Evolutionary conservation across 2,113 vertebrate species (phyloP), one percentile per base, ranked within the genome.

Genomic region (Microcebus ravelobensis): DNA sequence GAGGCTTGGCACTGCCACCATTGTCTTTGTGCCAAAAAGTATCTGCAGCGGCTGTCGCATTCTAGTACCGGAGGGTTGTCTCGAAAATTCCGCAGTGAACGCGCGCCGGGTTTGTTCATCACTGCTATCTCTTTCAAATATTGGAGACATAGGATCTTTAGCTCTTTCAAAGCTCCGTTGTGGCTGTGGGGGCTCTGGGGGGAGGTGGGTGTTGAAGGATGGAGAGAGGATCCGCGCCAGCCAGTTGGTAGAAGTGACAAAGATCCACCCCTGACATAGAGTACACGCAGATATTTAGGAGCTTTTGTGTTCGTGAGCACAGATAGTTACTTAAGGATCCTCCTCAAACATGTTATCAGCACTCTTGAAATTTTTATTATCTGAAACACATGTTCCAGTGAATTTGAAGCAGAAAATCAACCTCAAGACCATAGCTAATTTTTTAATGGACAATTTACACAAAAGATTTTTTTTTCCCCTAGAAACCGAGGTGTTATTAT

Each of bases 1-100:
- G 99, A 99, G 99, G 99, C 99, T 99, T 99, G 99, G 99, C 99
- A 99, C 98, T 96, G 98, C 98, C 99, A 98, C 98, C 98, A 90
- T 98, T 99, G 99, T 99, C 99, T 99, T 97, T 90, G 99, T 99
- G 99, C 99, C 99, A 99, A 99, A 98, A 99, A 99, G 99, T 99
- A 99, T 99, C 99, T 99, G 99, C 99, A 99, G 99, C 99, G 99
- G 98, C 99, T 99, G 99, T 99, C 98, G 99, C 99, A 99, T 99
- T 99, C 99, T 98, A 98, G 98, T 98, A 99, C 99, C 98, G 96
- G 98, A 98, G 98, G 98, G 98, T 99, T 98, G 99, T 99, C 99
- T 99, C 96, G 98, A 99, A 99, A 98, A 98, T 99, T 99, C 98
- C 91, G 98, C 99, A 98, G 98, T 98, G 98, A 97, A 95, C 93